These are phyloP conservation scores for Epinephelus coioides DNA, from an alignment of 2,797 vertebrate genomes.

Conservation along the genomic window DNA sequence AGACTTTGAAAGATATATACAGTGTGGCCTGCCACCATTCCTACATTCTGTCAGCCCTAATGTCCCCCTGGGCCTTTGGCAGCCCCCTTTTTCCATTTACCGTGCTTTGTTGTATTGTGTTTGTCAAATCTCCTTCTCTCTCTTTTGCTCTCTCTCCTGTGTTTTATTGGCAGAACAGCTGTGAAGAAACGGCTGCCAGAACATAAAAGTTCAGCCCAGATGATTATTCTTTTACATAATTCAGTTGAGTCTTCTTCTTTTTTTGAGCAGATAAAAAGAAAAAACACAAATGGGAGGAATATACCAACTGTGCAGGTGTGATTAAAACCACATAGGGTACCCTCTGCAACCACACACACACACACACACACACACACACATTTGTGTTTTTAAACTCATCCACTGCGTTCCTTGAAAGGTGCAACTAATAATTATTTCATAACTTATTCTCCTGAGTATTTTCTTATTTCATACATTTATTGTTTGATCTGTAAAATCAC, in stretches of 20 bases:
- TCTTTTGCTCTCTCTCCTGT: constrained; percentile 9
- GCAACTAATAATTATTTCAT: neutral
- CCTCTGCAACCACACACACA: neutral
- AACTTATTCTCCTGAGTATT: neutral
- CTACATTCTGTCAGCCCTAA: constrained; percentile 59
- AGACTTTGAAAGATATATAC: constrained; percentile 61
- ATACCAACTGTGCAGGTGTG: constrained; percentile 2
- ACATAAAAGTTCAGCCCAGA: constrained; percentile 15
- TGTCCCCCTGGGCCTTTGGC: constrained; percentile 35
- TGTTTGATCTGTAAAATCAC: constrained; percentile 2
- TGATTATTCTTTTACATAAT: constrained; percentile 24
- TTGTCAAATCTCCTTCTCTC: constrained; percentile 37
- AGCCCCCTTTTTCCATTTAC: constrained; percentile 43
- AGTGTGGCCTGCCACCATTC: constrained; percentile 36
- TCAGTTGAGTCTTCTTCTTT: constrained; percentile 17
- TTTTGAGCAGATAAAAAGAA: constrained; percentile 3
- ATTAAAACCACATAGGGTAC: neutral
- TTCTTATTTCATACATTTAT: neutral
- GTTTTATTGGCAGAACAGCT: constrained; percentile 35
- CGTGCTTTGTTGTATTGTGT: constrained; percentile 41
- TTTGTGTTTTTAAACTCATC: neutral
- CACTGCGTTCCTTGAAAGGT: no score
- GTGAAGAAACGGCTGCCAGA: constrained; percentile 30
- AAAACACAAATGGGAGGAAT: constrained; percentile 1
- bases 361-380: neutral